phyloP scores from a whole-genome alignment of 2,113 vertebrate species.

The Trematocara marginatum region DNA sequence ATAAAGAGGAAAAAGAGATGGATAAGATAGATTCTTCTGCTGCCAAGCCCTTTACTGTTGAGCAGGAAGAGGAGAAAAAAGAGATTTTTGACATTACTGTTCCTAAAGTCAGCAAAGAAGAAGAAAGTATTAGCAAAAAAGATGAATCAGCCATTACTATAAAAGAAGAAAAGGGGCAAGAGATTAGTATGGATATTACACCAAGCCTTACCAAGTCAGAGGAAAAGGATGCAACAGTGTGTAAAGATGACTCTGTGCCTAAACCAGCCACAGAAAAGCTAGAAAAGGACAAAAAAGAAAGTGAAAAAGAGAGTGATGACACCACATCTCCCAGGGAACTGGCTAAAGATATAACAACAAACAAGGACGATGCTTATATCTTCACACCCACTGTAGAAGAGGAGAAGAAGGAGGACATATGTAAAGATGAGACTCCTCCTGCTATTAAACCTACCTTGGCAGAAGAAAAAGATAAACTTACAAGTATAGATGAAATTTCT shows the following conservation, averaged over 20 bases:
- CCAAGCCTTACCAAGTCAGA: background rate
- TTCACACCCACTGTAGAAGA: background rate
- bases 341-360: background rate
- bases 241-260: background rate
- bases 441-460: background rate
- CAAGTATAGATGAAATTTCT: background rate
- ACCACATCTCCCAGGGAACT: background rate
- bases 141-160: background rate
- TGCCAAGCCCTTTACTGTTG: slow-evolving; percentile 9
- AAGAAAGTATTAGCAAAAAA: background rate
- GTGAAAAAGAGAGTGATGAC: background rate
- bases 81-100: slow-evolving; percentile 3
- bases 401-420: background rate
- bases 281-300: background rate
- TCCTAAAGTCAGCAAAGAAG: slow-evolving; percentile 22
- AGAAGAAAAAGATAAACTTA: slow-evolving; percentile 5
- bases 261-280: background rate
- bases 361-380: background rate
- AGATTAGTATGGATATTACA: slow-evolving; percentile 9
- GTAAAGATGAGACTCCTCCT: background rate
- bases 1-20: slow-evolving; percentile 40
- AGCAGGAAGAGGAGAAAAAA: background rate
- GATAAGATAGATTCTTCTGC: background rate
- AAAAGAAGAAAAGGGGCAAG: background rate
- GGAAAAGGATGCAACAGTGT: background rate